Evolutionary conservation across 2,797 vertebrate genomes (phyloP).

Genomic region (Neopelma chrysocephalum): DNA sequence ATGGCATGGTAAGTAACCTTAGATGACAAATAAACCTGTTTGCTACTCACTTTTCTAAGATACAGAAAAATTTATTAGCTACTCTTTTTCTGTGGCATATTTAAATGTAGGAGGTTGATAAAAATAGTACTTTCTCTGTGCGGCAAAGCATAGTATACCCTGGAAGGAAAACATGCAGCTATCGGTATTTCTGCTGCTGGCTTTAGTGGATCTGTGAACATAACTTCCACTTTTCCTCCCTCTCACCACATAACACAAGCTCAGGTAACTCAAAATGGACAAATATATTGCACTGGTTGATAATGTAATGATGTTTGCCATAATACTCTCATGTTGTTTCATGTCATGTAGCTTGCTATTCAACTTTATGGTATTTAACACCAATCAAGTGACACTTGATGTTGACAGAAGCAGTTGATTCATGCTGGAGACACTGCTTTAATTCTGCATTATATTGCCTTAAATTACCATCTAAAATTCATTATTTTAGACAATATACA

Average conservation of each 20-base stretch:
- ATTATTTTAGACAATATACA: not conserved
- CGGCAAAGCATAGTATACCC: not conserved
- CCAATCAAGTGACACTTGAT: not conserved
- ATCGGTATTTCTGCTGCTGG: not conserved
- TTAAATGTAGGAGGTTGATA: not conserved
- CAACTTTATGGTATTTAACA: not conserved
- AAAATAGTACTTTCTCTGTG: not conserved
- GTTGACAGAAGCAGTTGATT: not conserved
- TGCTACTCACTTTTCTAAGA: not conserved
- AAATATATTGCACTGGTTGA: not conserved
- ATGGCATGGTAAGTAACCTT: not conserved
- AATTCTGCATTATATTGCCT: not conserved
- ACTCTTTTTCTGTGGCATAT: not conserved
- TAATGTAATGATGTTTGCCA: not conserved
- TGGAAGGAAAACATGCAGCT: not conserved
- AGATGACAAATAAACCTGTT: not conserved
- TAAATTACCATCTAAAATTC: not conserved
- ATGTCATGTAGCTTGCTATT: not conserved
- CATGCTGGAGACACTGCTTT: not conserved
- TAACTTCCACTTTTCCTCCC: not conserved
- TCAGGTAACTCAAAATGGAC: not conserved
- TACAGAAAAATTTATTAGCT: not conserved
- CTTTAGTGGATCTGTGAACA: not conserved
- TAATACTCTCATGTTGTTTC: not conserved
- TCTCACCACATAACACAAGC: not conserved